These are phyloP conservation scores for Spinus olivaceus DNA, from an alignment of 2,797 vertebrate species.

Conservation along the genomic window DNA sequence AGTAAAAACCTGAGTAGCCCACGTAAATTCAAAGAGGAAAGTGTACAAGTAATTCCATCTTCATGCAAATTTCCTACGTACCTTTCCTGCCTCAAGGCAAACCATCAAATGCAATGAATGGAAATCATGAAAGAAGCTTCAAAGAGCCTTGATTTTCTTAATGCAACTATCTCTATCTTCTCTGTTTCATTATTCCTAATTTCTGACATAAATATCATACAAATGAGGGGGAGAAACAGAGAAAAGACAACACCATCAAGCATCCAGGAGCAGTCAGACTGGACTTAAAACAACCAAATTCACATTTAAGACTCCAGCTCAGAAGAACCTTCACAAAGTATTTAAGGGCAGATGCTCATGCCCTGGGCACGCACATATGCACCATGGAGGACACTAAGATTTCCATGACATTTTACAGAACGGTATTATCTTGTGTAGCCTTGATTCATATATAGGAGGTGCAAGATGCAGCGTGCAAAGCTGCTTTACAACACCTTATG, in stretches of 20 bases:
- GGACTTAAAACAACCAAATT: not conserved
- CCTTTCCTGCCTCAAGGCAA: not conserved
- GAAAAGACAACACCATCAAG: not conserved
- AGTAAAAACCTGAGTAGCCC: constrained; percentile 15
- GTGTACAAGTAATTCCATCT: constrained; percentile 29
- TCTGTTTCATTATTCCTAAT: not conserved
- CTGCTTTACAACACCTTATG: not conserved
- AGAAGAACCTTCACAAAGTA: not conserved
- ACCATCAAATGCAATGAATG: not conserved
- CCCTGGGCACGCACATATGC: rapidly evolving
- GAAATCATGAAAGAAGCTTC: not conserved
- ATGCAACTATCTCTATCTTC: not conserved
- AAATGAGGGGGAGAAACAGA: not conserved
- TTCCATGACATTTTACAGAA: not conserved
- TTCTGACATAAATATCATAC: not conserved
- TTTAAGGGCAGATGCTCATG: not conserved
- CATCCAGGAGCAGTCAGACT: not conserved
- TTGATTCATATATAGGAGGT: not conserved
- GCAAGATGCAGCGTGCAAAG: not conserved
- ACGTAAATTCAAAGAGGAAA: constrained; percentile 50
- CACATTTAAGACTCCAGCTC: not conserved
- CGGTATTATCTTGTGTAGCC: rapidly evolving
- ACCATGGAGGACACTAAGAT: not conserved
- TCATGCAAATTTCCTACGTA: constrained; percentile 16
- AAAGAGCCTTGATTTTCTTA: not conserved